phyloP scores from a whole-genome alignment of 2,888 invertebrate genomes.

The Stenotaenia linearis region DNA sequence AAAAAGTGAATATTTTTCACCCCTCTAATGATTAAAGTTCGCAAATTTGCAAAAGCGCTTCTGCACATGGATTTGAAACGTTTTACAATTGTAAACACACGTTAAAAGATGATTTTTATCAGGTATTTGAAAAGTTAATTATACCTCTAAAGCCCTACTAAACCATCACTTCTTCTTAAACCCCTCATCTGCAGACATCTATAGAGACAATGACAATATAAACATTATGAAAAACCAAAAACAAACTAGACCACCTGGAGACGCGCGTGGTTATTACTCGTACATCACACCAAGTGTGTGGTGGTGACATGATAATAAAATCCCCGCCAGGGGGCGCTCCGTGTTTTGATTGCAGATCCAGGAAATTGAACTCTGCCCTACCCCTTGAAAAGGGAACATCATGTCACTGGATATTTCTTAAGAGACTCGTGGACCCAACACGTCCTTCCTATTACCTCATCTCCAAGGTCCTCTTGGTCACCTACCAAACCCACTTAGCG shows the following conservation, averaged over 20 bases:
- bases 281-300: background rate
- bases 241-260: background rate
- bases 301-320: conserved; percentile 9
- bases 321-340: background rate
- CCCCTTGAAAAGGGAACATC: background rate
- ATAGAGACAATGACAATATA: too few relatives aligned
- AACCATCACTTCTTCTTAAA: too few relatives aligned
- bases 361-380: conserved; percentile 2
- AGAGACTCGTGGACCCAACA: conserved; percentile 3
- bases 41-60: too few relatives aligned
- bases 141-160: too few relatives aligned
- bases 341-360: conserved; percentile 4
- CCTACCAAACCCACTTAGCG: background rate
- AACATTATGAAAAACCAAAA: background rate
- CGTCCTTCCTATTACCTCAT: too few relatives aligned
- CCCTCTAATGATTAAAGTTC: too few relatives aligned
- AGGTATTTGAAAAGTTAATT: too few relatives aligned
- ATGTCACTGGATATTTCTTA: conserved; percentile 3
- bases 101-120: too few relatives aligned
- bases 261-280: background rate
- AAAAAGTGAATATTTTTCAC: too few relatives aligned
- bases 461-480: background rate
- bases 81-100: too few relatives aligned
- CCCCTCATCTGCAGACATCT: too few relatives aligned
- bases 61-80: too few relatives aligned